These are phyloP conservation scores for Oncorhynchus masou DNA, from an alignment of 2,113 vertebrate species.

Conservation along the genomic window DNA sequence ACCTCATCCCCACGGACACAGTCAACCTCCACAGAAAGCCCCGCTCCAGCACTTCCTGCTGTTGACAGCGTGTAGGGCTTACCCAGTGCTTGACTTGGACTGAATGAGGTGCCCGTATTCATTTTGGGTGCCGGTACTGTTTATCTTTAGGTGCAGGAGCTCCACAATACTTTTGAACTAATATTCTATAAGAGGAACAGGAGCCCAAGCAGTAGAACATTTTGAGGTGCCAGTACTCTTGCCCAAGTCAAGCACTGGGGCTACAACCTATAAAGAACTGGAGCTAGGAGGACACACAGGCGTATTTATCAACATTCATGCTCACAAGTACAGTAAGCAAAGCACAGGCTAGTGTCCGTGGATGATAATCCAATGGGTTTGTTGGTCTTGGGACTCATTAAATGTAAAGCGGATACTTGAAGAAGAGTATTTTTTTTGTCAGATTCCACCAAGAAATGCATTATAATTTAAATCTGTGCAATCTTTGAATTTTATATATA, in stretches of 20 bases:
- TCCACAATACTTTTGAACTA: too few species aligned
- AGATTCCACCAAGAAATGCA: background rate
- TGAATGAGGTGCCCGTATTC: too few species aligned
- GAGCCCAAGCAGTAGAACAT: too few species aligned
- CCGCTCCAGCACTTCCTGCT: constrained; percentile 82
- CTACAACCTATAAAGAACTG: background rate
- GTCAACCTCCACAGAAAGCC: constrained; percentile 89
- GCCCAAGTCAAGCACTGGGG: background rate
- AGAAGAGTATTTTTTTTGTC: too few species aligned
- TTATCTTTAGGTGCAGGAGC: too few species aligned
- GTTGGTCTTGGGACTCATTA: background rate
- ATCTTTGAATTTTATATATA: too few species aligned
- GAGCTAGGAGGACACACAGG: background rate
- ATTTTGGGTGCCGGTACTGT: too few species aligned
- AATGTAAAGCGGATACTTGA: background rate
- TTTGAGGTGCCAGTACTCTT: too few species aligned
- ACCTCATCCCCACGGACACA: constrained; percentile 91
- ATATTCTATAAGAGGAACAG: too few species aligned
- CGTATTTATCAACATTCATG: background rate
- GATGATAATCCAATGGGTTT: background rate
- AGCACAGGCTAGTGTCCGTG: background rate
- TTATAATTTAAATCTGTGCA: background rate
- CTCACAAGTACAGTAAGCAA: too few species aligned
- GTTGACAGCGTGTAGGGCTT: constrained; percentile 69
- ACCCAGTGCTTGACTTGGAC: too few species aligned